phyloP scores from a whole-genome alignment of 1,140 invertebrate genomes.

The Aphelinus certus region DNA sequence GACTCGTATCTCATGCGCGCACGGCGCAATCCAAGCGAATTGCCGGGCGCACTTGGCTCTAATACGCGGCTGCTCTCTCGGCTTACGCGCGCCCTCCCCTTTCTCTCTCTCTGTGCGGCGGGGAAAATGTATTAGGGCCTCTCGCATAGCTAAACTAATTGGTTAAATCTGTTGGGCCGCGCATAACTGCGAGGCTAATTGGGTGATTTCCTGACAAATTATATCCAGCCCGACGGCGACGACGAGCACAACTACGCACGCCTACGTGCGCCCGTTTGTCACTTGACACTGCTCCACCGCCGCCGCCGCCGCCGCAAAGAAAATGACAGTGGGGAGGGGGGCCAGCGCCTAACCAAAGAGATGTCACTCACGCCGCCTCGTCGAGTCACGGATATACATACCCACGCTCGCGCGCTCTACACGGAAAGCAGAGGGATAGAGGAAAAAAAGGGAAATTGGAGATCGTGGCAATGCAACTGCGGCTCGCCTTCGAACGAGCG shows the following conservation, averaged over 20 bases:
- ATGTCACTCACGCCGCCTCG: constrained; percentile 21
- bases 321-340: constrained; percentile 36
- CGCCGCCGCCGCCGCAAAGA: constrained; percentile 17
- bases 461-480: too few species aligned
- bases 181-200: constrained; percentile 67
- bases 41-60: constrained; percentile 7
- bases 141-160: constrained; percentile 67
- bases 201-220: constrained; percentile 68
- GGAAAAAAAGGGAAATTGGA: too few species aligned
- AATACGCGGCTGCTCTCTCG: constrained; percentile 23
- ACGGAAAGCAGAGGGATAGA: too few species aligned
- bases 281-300: constrained; percentile 59
- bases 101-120: constrained; percentile 34
- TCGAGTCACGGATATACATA: background rate
- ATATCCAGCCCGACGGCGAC: constrained; percentile 59
- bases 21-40: background rate
- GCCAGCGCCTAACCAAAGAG: constrained; percentile 16
- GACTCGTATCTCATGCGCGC: too few species aligned
- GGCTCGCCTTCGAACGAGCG: too few species aligned
- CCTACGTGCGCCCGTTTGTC: constrained; percentile 63
- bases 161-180: constrained; percentile 67
- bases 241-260: constrained; percentile 61
- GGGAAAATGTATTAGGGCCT: constrained; percentile 59
- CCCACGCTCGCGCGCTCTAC: too few species aligned
- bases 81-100: too few species aligned